Base-by-base conservation (phyloP, 2,888 invertebrate genomes). In the Bellardia pandia region DNA sequence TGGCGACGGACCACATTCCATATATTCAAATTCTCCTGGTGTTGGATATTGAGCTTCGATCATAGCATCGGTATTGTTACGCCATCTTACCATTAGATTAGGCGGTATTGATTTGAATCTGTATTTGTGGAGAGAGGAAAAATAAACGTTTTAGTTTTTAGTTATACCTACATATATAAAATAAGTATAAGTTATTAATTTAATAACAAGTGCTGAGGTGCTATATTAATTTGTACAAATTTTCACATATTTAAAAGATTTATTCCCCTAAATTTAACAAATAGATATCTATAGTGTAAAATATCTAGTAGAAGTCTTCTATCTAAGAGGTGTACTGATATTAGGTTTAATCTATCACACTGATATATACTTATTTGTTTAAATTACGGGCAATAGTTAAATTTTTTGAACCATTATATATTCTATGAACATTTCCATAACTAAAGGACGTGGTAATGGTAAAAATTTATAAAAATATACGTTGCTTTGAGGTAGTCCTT, bases 1-100 rank as follows among this genome's bases (percentile, higher is more conserved):
- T 9, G 97, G 97, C 23, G 97, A 96, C 56, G 96, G 96, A 82
- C 97, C 97, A 90, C 96, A 96, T 92, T 96, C 96, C 95, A 97
- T 96, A 93, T 96, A 96, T 93, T 96, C 96, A 93, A 96, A 96
- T 93, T 96, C 96, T 88, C 93, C 93, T 83, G 93, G 90, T 90
- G 96, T 95, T 87, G 96, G 96, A 92, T 95, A 95, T 92, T 96
- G 96, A 88, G 96, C 95, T 91, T 96, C 96, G 90, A 96, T 94
- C 93, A 95, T 93, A 88, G 94, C 93, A 90, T 94, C 93, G 76
- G 93, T 92, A 91, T 95, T 95, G 72, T 95, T 94, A 23, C 95
- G 95, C 92, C 95, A 95, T 91, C 95, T 95, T 90, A 95, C 95
- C 93, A 93, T 94, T 88, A 93, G 91, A 90, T 93, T 93, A 79